Base-by-base conservation (phyloP, 1,140 invertebrate genomes). In the Tachypleus tridentatus region DNA sequence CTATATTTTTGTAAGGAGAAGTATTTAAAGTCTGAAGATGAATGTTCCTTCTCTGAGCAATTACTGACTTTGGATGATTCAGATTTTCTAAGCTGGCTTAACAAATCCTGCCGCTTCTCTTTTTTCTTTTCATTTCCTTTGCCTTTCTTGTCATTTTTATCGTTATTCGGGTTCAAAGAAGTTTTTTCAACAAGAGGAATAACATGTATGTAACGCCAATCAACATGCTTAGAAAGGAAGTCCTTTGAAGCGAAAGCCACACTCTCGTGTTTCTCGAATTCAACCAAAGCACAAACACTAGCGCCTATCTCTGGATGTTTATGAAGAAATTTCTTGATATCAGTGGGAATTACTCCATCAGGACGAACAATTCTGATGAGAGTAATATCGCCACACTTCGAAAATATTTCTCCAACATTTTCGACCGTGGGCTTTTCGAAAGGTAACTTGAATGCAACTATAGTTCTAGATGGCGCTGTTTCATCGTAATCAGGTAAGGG, bases 401-500 rank as follows among this genome's bases (percentile, higher is more conserved):
- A 49, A 49, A 69, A 64, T 51, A 60, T 53, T 51, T 61, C 52
- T n/a, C 9, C 29, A 7, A 64, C 11, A 5, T 47, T 56, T 53
- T 67, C 66, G 6, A 64, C 29, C 10, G 56, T 11, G 10, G 57
- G 61, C 47, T 60, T 57, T 54, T 53, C 57, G 29, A 59, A 9
- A 9, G 69, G 53, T 3, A 61, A 4, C 6, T 65, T 62, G 29
- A 57, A 62, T 9, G 64, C 58, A 4, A 71, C 48, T 8, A 71
- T 64, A 1, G 91, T 94, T 69, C 91, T 83, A 0, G 91, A 93
- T 10, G 79, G 78, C 6, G 89, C 88, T 0, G 91, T 92, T 76
- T 95, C 91, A 74, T 95, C 91, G 74, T 88, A 89, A 49, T 86
- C 84, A 4, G 93, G 92, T 60, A 97, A 78, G 1, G 93, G 86